phyloP scores from a whole-genome alignment of 2,113 vertebrate genomes.

The Dinomys branickii region DNA sequence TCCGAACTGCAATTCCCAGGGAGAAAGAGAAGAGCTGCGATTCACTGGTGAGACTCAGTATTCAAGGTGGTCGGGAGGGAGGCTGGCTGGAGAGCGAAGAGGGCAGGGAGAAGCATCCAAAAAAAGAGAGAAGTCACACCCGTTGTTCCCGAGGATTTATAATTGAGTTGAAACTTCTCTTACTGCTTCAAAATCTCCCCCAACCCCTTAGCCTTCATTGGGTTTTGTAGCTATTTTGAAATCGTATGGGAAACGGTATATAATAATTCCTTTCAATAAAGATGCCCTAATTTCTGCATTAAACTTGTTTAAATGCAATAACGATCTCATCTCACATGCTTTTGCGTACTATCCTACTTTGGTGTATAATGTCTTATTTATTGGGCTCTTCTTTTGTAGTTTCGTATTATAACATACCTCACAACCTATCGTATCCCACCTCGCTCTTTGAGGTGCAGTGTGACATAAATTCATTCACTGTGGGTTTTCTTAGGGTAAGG shows the following conservation, averaged over 20 bases:
- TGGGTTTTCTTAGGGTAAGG: neutral
- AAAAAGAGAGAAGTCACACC: neutral
- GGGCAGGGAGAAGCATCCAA: neutral
- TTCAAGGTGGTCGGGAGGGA: neutral
- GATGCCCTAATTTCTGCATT: conserved; percentile 8
- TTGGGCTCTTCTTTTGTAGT: neutral
- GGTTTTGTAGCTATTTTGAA: neutral
- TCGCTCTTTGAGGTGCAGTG: neutral
- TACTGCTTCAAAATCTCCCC: neutral
- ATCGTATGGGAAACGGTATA: neutral
- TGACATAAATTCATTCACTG: neutral
- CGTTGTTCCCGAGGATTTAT: neutral
- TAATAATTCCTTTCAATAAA: neutral
- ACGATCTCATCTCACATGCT: neutral
- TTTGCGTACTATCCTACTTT: neutral
- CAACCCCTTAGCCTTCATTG: neutral
- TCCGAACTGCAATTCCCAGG: neutral
- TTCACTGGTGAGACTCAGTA: rapidly evolving
- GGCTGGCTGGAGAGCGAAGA: neutral
- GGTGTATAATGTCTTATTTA: neutral
- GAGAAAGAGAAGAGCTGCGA: neutral
- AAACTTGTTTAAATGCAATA: neutral
- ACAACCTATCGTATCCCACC: neutral
- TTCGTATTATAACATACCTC: neutral
- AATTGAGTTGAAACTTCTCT: neutral